Conservation (phyloP, 2,797 vertebrate species). For the Trematomus bernacchii region DNA sequence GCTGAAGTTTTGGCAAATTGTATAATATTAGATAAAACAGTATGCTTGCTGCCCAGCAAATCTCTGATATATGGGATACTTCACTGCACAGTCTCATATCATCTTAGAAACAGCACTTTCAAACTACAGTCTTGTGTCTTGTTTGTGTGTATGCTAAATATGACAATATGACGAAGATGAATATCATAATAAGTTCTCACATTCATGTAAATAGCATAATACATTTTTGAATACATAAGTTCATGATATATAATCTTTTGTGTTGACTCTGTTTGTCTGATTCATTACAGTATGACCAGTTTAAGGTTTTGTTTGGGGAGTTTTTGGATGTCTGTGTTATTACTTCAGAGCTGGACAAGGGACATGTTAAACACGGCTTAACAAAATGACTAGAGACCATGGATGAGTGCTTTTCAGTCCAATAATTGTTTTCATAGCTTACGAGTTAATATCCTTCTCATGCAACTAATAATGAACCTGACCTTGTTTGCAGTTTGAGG, state of each 20-base stretch:
- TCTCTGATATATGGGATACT: not conserved
- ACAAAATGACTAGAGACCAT: not conserved
- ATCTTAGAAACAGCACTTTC: not conserved
- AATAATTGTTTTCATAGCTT: no score
- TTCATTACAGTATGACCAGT: not conserved
- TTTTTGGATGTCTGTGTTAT: no score
- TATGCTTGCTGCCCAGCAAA: not conserved
- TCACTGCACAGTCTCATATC: not conserved
- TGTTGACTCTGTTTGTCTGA: not conserved
- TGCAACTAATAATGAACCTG: no score
- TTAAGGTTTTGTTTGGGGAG: no score
- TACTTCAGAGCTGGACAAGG: not conserved
- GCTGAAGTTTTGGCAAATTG: constrained; percentile 34
- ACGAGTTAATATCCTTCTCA: no score
- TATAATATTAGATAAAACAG: constrained; percentile 10
- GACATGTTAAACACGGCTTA: not conserved
- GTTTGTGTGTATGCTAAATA: not conserved
- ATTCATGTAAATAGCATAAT: not conserved
- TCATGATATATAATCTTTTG: not conserved
- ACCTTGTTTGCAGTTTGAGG: no score
- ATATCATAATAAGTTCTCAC: not conserved
- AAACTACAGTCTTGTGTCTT: not conserved
- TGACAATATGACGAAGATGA: not conserved
- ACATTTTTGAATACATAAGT: not conserved
- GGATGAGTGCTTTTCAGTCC: no score